These are phyloP conservation scores for Chrysolina americana DNA, from an alignment of 2,888 invertebrate species.

Conservation along the genomic window DNA sequence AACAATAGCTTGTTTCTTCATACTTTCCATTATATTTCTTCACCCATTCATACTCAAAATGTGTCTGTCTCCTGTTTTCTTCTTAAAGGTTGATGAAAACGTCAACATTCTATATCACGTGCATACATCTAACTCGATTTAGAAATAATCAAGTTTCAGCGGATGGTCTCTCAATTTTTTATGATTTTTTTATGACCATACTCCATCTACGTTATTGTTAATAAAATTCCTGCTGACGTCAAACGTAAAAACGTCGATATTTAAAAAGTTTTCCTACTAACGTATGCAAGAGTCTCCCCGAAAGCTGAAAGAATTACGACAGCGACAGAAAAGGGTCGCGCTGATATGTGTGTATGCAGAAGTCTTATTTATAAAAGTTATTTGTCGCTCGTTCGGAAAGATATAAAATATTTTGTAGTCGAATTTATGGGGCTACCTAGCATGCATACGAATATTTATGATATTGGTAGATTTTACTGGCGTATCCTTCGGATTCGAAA, in stretches of 20 bases:
- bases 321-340: slow-evolving; percentile 40
- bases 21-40: too few species aligned
- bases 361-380: slow-evolving; percentile 45
- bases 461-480: slow-evolving; percentile 1
- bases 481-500: slow-evolving; percentile 9
- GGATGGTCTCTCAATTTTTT: background rate
- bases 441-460: slow-evolving; percentile 26
- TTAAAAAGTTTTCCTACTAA: slow-evolving; percentile 20
- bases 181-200: slow-evolving; percentile 7
- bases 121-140: background rate
- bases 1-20: too few species aligned
- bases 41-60: too few species aligned
- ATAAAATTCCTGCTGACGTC: slow-evolving; percentile 17
- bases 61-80: background rate
- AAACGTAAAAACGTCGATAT: slow-evolving; percentile 26
- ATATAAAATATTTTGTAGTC: slow-evolving; percentile 41
- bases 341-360: slow-evolving; percentile 38
- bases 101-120: background rate
- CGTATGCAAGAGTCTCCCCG: slow-evolving; percentile 23
- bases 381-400: slow-evolving; percentile 42
- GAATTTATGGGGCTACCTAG: slow-evolving; percentile 34
- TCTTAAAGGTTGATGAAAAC: background rate
- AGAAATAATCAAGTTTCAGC: background rate
- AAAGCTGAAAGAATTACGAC: slow-evolving; percentile 34
- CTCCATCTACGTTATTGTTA: background rate